Evolutionary conservation across 2,888 invertebrate genomes (phyloP), one percentile per base, ranked within the genome.

Genomic region (Parnassius orleans): DNA sequence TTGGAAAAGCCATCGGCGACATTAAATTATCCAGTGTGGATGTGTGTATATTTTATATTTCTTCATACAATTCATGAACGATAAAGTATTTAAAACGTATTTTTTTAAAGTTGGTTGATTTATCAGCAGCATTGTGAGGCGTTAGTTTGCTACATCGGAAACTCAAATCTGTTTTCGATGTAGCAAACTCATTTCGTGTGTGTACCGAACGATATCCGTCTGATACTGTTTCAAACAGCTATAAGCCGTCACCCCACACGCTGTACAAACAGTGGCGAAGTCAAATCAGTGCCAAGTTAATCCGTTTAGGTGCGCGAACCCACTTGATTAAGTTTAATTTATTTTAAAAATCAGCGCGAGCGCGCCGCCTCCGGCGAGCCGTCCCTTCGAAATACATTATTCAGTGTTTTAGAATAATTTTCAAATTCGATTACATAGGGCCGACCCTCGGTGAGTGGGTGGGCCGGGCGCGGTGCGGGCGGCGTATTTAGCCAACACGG

Each of bases 401-500:
- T 90, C 90, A 91, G 90, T 91, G 91, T 91, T 91, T 91, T 91
- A 91, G 91, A 91, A 91, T 91, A 91, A 91, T 91, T 91, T 91
- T 91, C 90, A 91, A 91, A 91, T 91, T 91, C 91, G 91, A 91
- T 91, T 91, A 91, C 91, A 91, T 91, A 91, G 90, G 90, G 83
- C 87, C 88, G 89, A 89, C 89, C 88, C 87, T 89, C 82, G 80
- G 90, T 88, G 87, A 91, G 91, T 74, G 75, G 75, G 74, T 72
- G 74, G 75, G 75, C 69, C 70, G 60, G 74, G 64, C 69, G 72
- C 73, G 75, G 76, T 72, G 81, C 80, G 85, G 85, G 87, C 88
- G 88, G 86, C 83, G 89, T 92, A 92, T 92, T 92, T 92, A 91
- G 90, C 92, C 92, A 92, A 92, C 92, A 91, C 84, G 91, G 91